Evolutionary conservation across 2,797 vertebrate species (phyloP), one percentile per base, ranked within the genome.

Genomic region (Peromyscus eremicus): DNA sequence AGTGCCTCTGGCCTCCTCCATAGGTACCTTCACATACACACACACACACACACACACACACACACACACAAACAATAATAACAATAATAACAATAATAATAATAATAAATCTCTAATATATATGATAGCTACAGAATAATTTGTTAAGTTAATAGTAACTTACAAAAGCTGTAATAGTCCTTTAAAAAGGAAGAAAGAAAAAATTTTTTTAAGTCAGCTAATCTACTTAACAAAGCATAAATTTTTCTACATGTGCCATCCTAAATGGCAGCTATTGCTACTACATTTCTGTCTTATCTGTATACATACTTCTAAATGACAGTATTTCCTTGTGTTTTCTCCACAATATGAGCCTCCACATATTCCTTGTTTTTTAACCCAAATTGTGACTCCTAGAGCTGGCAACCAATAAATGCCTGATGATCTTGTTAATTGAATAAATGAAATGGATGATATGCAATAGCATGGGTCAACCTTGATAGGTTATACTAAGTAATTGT

Each of bases 161-260:
- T 89, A 71, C 91, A 92, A 95, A 92, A 92, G 34, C 49, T 55
- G 32, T n/a, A 88, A 23, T 32, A 60, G 16, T 46, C 93, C 23
- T 57, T 70, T 88, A 64, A 55, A 73, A 86, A 68, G 52, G 5
- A n/a, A 62, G 4, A 52, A 5, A 40, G 37, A 57, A 10, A 1
- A 85, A 43, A 27, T 10, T 62, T 62, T 34, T 46, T 68, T 46
- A 85, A 66, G 29, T 85, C 43, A 85, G 43, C 32, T 68, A 70
- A 70, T 12, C 10, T 16, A 43, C 86, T 86, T n/a, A 76, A 8
- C 40, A 66, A 96, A 94, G 23, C 25, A 66, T 43, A n/a, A 2
- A 10, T 21, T 94, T 92, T 89, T 89, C 17, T 79, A 37, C 32
- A 62, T 2, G 29, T 40, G 27, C 23, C 76, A n/a, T 57, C 37